Base-by-base conservation (phyloP, 1,140 invertebrate species). In the Tetramorium simillimum region DNA sequence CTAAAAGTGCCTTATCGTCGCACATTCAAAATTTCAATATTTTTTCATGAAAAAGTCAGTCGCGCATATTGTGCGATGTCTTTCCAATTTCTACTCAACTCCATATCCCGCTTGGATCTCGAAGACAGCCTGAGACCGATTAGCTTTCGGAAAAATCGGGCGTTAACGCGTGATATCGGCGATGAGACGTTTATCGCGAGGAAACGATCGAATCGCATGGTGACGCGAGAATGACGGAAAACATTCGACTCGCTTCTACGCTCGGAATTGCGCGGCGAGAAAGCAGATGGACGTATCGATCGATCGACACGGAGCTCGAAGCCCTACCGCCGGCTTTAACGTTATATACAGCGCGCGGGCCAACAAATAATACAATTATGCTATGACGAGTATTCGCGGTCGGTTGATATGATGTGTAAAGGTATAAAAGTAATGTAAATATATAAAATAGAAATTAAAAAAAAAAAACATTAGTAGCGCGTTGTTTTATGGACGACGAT, bases 241-340 rank as follows among this genome's bases (percentile, higher is more conserved):
- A 90, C 85, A 82, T 90, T 85, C 88, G 76, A 90, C 70, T 87
- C 75, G 75, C 56, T 90, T 60, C 56, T 43, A 60, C 28, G 53
- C 67, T 73, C 58, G 86, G 80, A 89, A 90, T 90, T 87, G 70
- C 78, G 89, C 49, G 51, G 62, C 77, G 70, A 77, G 86, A 84
- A 82, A 78, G 76, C 89, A 89, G 89, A 90, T 90, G 86, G 86
- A 90, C 86, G 86, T 90, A 90, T 90, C 89, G 89, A 90, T 90
- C 86, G 76, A 90, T 90, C 86, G 86, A 78, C 86, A 90, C 88
- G 60, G 75, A 81, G 53, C 85, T 70, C 60, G 53, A 58, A 86
- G 28, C 73, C 58, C 69, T 72, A 37, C 75, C 21, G 46, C 80
- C 40, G 21, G 53, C 87, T 88, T 72, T 65, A 60, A 77, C 84